Percentiles rank a stretch among this genome's conserved stretches.
These are phyloP conservation scores for Hirtodrosophila histrioides DNA, from an alignment of 2,888 invertebrate species.

Conservation along the genomic window DNA sequence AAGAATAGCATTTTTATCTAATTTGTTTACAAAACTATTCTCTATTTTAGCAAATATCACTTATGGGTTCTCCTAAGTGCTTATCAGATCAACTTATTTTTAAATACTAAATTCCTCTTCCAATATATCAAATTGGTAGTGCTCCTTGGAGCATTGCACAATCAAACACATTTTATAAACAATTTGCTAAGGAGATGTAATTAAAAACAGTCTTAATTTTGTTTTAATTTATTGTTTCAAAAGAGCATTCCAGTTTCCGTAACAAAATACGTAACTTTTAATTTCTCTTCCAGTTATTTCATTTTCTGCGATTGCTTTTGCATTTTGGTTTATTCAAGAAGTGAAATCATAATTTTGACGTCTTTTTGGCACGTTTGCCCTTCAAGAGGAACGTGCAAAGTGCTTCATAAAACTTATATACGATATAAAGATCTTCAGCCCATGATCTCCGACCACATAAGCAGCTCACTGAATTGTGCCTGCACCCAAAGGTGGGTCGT, in stretches of 20 bases:
- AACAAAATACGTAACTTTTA: neutral
- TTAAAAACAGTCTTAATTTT: no score
- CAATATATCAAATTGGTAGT: no score
- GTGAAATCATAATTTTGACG: constrained; percentile 48
- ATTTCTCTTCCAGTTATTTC: constrained; percentile 7
- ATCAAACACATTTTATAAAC: no score
- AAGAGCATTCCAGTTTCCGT: neutral
- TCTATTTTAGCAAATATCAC: no score
- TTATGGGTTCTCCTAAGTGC: no score
- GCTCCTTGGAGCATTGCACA: no score
- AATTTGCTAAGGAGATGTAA: no score
- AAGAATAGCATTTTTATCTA: no score
- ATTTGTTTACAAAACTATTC: no score
- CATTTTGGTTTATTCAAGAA: neutral
- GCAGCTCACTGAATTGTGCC: constrained; percentile 7
- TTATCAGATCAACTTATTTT: no score
- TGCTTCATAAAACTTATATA: constrained; percentile 44
- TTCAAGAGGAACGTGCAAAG: constrained; percentile 40
- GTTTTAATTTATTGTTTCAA: no score
- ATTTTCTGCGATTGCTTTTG: neutral
- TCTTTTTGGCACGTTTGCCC: constrained; percentile 51
- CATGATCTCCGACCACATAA: constrained; percentile 31
- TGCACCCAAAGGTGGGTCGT: constrained; percentile 37
- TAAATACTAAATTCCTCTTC: no score
- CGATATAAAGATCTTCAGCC: constrained; percentile 23